Base-by-base conservation (phyloP, 2,888 invertebrate genomes). In the Caenorhabditis sp. region DNA sequence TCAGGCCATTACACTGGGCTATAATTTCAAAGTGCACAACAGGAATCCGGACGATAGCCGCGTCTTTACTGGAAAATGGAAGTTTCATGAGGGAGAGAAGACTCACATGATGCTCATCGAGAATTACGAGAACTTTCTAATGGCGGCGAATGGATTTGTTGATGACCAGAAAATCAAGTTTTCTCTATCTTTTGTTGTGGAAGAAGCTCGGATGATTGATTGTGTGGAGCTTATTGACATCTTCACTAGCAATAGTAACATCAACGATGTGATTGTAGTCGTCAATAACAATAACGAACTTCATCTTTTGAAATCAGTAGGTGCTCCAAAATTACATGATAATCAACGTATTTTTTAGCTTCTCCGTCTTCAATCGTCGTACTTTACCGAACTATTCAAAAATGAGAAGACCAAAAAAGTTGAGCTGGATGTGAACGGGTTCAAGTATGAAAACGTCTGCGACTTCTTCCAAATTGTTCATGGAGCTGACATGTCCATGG, bases 401-500 rank as follows among this genome's bases (percentile, higher is more conserved):
- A 32, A 18, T n/a, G 18, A 18, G 11, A n/a, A 47, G 47, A n/a
- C n/a, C n/a, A n/a, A n/a, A n/a, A 40, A 55, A 26, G 32, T 32
- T 32, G 8, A 28, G n/a, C n/a, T n/a, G 32, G 32, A 15, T 24
- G 26, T 20, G 8, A 8, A 5, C 9, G 11, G 18, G 56, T 18
- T 20, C 18, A 20, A 5, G 5, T 28, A 32, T 9, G 55, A 32
- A 32, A 32, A 26, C 32, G 28, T 56, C 2, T 32, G n/a, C 9
- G 56, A 56, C 20, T 56, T 56, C 20, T 15, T 56, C 9, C 56
- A 56, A 28, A 18, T 56, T n/a, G 35, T 20, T 11, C 56, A 56
- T 18, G 56, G 56, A n/a, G 56, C 35, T 35, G 56, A 56, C 11
- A 6, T 56, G 28, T 18, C 0, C 11, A 15, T 56, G 56, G 56